These are phyloP conservation scores for Heteractis magnifica DNA, from an alignment of 92 coral and sea anemone species.

Conservation along the genomic window DNA sequence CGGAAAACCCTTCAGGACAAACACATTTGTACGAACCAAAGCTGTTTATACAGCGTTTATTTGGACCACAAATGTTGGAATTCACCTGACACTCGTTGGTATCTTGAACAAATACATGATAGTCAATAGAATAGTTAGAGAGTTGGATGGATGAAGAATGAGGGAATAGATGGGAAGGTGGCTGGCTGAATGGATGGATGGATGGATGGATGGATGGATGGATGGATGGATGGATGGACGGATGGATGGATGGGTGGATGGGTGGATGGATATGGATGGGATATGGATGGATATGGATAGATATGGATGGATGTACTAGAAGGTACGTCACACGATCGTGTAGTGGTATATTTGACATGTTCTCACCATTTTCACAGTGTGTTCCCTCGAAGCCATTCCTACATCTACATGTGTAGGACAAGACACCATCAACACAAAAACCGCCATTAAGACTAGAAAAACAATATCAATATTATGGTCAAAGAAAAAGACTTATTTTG, in stretches of 20 bases:
- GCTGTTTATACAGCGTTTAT: conserved; percentile 46
- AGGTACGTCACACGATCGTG: too few relatives aligned
- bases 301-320: too few relatives aligned
- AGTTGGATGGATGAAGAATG: too few relatives aligned
- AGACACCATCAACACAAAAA: conserved; percentile 50
- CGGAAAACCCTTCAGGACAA: conserved; percentile 62
- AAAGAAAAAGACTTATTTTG: background rate
- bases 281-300: too few relatives aligned
- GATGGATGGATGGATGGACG: too few relatives aligned
- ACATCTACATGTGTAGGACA: conserved; percentile 58
- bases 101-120: conserved; percentile 37
- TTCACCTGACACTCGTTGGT: conserved; percentile 50
- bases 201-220: too few relatives aligned
- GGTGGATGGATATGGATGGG: too few relatives aligned
- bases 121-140: too few relatives aligned
- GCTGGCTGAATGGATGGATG: too few relatives aligned
- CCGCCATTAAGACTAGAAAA: conserved; percentile 49
- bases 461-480: background rate
- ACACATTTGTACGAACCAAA: conserved; percentile 54
- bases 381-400: conserved; percentile 49
- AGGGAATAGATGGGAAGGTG: too few relatives aligned
- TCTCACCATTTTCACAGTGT: conserved; percentile 47
- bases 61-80: conserved; percentile 34
- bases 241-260: too few relatives aligned
- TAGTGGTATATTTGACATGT: background rate